A percentile compares a stretch with the other conserved stretches of the same genome.
phyloP scores from a whole-genome alignment of 1,140 invertebrate genomes.

The Eciton burchellii region DNA sequence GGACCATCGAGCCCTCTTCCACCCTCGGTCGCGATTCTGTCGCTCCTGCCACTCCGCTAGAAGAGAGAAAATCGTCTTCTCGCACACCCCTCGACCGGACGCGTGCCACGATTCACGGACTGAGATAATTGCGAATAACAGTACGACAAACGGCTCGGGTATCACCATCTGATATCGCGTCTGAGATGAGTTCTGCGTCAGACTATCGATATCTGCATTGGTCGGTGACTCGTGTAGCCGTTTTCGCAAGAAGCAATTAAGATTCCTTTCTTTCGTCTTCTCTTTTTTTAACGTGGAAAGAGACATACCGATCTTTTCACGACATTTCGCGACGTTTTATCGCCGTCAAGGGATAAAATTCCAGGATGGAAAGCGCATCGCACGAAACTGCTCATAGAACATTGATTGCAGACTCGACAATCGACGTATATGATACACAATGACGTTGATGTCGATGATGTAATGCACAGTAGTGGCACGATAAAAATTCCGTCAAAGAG shows the following conservation, averaged over 20 bases:
- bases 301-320: no score
- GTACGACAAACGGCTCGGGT: slow-evolving; percentile 82
- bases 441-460: neutral
- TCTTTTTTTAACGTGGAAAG: no score
- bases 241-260: neutral
- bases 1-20: slow-evolving; percentile 80
- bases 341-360: slow-evolving; percentile 1
- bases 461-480: neutral
- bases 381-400: neutral
- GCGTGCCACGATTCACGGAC: slow-evolving; percentile 82
- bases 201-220: slow-evolving; percentile 14
- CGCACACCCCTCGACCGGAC: slow-evolving; percentile 76
- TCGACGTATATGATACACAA: neutral
- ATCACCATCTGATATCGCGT: slow-evolving; percentile 75
- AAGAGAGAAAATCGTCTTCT: slow-evolving; percentile 57
- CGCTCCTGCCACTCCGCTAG: slow-evolving; percentile 30
- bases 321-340: neutral
- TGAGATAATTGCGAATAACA: slow-evolving; percentile 85
- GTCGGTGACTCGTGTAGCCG: neutral
- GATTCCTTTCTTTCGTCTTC: no score
- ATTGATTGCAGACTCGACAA: neutral
- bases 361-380: neutral
- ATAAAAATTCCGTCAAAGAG: neutral
- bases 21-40: slow-evolving; percentile 65
- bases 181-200: slow-evolving; percentile 49